Evolutionary conservation across 2,113 vertebrate species (phyloP), one percentile per base, ranked within the genome.

Genomic region (Dipodomys merriami): DNA sequence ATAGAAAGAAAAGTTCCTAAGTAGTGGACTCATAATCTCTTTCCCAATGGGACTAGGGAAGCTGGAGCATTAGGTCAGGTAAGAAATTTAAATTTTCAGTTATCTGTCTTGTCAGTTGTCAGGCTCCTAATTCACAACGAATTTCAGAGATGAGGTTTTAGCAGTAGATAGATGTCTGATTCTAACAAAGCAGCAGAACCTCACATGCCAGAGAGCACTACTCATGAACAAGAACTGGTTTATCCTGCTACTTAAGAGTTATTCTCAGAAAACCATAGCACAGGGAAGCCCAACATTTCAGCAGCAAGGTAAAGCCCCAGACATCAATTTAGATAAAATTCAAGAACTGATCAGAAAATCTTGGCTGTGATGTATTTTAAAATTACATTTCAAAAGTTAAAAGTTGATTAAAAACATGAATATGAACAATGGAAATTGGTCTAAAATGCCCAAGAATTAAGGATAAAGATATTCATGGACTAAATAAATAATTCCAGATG

Each of bases 21-120:
- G 4, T 23, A 92, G 57, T 12, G 2, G 91, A 79, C 16, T 93
- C 68, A 71, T 29, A 35, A 68, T 83, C 30, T 84, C 49, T 83
- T 86, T 95, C 67, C 79, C 16, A 87, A 16, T 80, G 49, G 90
- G 94, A 93, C 18, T 81, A 62, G 30, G 35, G 18, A 94, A 83
- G 68, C n/a, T 91, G 67, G 67, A 94, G 79, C 82, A 30, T 60
- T 77, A 77, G 83, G 67, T 80, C 72, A 91, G 92, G 44, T 93
- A 81, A 88, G 67, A 95, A 94, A 88, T 92, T 88, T 87, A 88
- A 73, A 83, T 60, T 35, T 91, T 94, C 80, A 68, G 30, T 90
- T 81, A 77, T 62, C 79, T 77, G 46, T 46, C 12, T 39, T 39
- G 18, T 92, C 72, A 71, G 62, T 81, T 93, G 53, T 91, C 94